Evolutionary conservation across 2,888 invertebrate species (phyloP), one percentile per base, ranked within the genome.

Genomic region (Globia sparganii): DNA sequence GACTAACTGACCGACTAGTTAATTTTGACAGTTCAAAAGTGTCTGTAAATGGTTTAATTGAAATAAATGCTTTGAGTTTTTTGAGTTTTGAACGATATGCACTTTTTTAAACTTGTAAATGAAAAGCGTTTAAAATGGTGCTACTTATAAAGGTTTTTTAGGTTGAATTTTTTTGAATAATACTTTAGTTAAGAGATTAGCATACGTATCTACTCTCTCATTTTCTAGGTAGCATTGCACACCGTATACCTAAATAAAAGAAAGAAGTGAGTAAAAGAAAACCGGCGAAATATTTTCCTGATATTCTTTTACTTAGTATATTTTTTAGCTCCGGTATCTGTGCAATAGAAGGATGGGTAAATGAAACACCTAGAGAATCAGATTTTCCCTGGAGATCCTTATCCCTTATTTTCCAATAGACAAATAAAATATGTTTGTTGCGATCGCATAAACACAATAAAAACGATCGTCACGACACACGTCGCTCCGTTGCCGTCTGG

Each of bases 401-500:
- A 18, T 6, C 18, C 11, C 11, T 37, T 0, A 53, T 43, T 53
- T 61, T n/a, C 49, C 59, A 31, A 53, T 34, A n/a, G 40, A 49
- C 9, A 56, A 80, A 64, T 31, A 58, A 31, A 78, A 61, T 2
- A 34, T 46, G 18, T 61, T 21, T 15, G 56, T n/a, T 61, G 13
- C 15, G 58, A 34, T 61, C 6, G 40, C 15, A 76, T 64, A 49
- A 70, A 53, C 11, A 64, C 53, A 34, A 61, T 56, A 65, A 46
- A n/a, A 78, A 64, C 46, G 15, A 34, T 15, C n/a, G 61, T 75
- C 80, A 68, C 66, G 67, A 75, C 31, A 64, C 40, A 69, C 49
- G 66, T 31, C 66, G 34, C 62, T 74, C 56, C 49, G 37, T 46
- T 61, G 64, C 58, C 68, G 68, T 77, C 73, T 78, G 78, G 69